Base-by-base conservation (phyloP, 2,113 vertebrate species). In the Haemorhous mexicanus region DNA sequence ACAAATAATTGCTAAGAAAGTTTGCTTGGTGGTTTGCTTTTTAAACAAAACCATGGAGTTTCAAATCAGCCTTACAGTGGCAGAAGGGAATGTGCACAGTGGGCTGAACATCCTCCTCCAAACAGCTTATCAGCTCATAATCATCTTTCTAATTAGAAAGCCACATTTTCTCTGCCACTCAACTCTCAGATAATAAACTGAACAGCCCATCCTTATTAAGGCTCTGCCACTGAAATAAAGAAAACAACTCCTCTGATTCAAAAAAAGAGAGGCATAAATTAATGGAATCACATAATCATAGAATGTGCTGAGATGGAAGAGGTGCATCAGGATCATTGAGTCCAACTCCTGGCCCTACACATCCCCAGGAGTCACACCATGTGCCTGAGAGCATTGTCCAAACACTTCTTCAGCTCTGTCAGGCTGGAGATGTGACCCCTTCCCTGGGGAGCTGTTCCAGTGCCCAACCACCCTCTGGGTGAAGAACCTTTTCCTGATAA, bases 291-390 rank as follows among this genome's bases (percentile, higher is more conserved):
- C 39, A 69, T 27, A 46, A 19, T 69, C 22, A 33, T 39, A 33
- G 33, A 61, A 28, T 39, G 28, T 39, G 39, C 27, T 4, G 6
- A 46, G 18, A 30, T 69, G 46, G 22, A 69, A 69, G 18, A 10
- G 39, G 28, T 0, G 0, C 27, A 53, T 37, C 17, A 61, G 21
- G 27, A 52, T 52, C 55, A 53, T 0, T 39, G 33, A 39, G 46
- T 46, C 10, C 28, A 37, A 0, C 18, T 78, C 39, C 39, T 61
- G 46, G 73, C 39, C 33, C 73, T 53, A 22, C 3, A 53, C 46
- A 37, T 22, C 12, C 46, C 55, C 55, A 61, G 2, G 27, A 28
- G 33, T 52, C 35, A 44, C 27, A 68, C 3, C 1, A 0, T 23
- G 7, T n/a, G 46, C 39, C 64, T 46, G 74, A 69, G 8, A 44